Evolutionary conservation across 1,140 invertebrate genomes (phyloP).

Genomic region (Eueides isabella): DNA sequence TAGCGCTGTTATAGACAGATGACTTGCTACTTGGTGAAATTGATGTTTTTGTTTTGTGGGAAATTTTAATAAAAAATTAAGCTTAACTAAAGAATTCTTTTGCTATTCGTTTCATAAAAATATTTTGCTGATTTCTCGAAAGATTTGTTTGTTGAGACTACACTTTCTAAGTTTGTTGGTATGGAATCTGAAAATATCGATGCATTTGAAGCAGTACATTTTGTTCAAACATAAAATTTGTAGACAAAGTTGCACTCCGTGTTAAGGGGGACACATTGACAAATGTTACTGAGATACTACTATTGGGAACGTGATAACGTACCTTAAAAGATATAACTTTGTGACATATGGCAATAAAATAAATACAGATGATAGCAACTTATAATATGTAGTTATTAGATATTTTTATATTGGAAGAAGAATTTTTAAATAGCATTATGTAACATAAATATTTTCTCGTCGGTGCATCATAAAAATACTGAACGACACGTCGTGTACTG

Average conservation of each 20-base stretch:
- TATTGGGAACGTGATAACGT: slow-evolving; percentile 41
- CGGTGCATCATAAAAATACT: slow-evolving; percentile 63
- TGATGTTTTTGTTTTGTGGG: slow-evolving; percentile 33
- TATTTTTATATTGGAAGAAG: slow-evolving; percentile 32
- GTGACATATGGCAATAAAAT: slow-evolving; percentile 41
- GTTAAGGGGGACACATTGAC: slow-evolving; percentile 49
- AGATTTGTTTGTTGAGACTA: slow-evolving; percentile 49
- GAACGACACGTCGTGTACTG: slow-evolving; percentile 51
- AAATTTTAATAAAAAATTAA: slow-evolving; percentile 6
- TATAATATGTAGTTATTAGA: slow-evolving; percentile 26
- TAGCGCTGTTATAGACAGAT: slow-evolving; percentile 56
- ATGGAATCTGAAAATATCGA: slow-evolving; percentile 58
- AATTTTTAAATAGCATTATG: slow-evolving; percentile 36
- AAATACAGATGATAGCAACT: slow-evolving; percentile 34
- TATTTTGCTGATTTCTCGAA: slow-evolving; percentile 57
- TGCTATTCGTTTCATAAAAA: slow-evolving; percentile 39
- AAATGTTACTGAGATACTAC: slow-evolving; percentile 55
- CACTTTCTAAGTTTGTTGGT: slow-evolving; percentile 65
- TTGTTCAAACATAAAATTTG: slow-evolving; percentile 52
- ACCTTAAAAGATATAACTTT: slow-evolving; percentile 42
- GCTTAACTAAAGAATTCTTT: not conserved
- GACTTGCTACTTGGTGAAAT: slow-evolving; percentile 58
- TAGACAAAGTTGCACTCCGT: slow-evolving; percentile 64
- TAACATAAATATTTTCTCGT: slow-evolving; percentile 46
- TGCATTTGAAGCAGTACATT: slow-evolving; percentile 57